Evolutionary conservation across 1,140 invertebrate genomes (phyloP), one percentile per base, ranked within the genome.

Genomic region (Radopholus similis): DNA sequence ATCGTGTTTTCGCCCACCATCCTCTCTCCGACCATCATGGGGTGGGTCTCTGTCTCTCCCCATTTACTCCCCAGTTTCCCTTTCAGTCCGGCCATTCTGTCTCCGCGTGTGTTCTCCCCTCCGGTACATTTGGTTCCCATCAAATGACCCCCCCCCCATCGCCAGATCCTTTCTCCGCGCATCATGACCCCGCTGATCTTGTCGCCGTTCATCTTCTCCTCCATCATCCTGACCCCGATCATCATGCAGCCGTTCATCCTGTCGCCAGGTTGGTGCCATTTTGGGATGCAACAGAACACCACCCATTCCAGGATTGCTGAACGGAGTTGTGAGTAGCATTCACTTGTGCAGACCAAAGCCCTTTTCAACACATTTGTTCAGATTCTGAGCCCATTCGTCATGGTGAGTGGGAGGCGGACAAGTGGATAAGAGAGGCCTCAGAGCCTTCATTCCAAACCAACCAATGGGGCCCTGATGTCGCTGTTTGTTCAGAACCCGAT

Each of bases 151-250:
- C 15, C 65, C 11, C n/a, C n/a, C n/a, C n/a, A n/a, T n/a, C n/a
- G n/a, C n/a, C n/a, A 59, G 44, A 66, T 74, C 62, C 44, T 74
- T 6, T 70, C 68, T 15, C 75, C 73, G 26, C 38, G 49, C 13
- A 34, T 77, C 4, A 71, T 75, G 35, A 57, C 66, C 2, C 75
- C 80, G 4, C 28, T 76, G 30, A 60, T 76, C 18, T n/a, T 76
- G 37, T 76, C 74, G 11, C 75, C 75, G 4, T 76, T 75, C 30
- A 58, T 76, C n/a, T 64, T 76, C 38, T 66, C 74, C 9, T 60
- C 74, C 3, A 44, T 78, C 4, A 73, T 76, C 40, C 37, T 73
- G 37, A 58, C 71, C 2, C 70, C 70, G 21, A 38, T 47, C 6
- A 42, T 54, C 2, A 40, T 64, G 30, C 26, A 58, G 32, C 40